These are phyloP conservation scores for Heliornis fulica DNA, from an alignment of 2,113 vertebrate species.

Conservation along the genomic window DNA sequence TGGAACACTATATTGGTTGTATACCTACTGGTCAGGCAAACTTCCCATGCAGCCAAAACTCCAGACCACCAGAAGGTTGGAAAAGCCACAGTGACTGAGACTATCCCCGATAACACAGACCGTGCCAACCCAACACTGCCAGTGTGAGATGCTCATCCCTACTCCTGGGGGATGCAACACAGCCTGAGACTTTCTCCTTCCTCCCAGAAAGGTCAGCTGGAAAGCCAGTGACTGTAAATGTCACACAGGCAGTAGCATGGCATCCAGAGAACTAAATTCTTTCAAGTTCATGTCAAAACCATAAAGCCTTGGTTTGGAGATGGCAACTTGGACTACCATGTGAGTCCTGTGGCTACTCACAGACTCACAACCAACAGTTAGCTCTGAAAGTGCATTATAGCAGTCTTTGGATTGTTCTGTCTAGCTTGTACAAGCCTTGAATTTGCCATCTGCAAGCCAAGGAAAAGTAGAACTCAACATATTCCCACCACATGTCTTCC, in stretches of 20 bases:
- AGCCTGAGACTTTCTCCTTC: not conserved
- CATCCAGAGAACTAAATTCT: not conserved
- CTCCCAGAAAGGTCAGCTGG: not conserved
- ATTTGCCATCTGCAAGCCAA: slow-evolving; percentile 17
- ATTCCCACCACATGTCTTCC: slow-evolving; percentile 22
- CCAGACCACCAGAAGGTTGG: not conserved
- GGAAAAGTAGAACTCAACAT: not conserved
- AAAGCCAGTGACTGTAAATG: not conserved
- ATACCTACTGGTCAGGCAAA: not conserved
- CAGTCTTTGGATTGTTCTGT: not conserved
- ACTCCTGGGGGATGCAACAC: not conserved
- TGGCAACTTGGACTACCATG: not conserved
- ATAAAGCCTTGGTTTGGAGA: not conserved
- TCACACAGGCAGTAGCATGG: not conserved
- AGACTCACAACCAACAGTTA: not conserved
- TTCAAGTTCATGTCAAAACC: not conserved
- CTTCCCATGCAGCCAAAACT: not conserved
- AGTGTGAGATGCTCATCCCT: accelerated
- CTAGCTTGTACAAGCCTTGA: not conserved
- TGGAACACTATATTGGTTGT: not conserved
- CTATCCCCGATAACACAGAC: not conserved
- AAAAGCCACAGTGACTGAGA: not conserved
- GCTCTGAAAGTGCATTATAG: not conserved
- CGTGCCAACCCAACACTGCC: not conserved
- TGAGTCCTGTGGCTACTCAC: not conserved